A percentile compares a stretch with the other conserved stretches of the same genome.
Conservation (phyloP, 2,888 invertebrate genomes). For the Junonia oenone region DNA sequence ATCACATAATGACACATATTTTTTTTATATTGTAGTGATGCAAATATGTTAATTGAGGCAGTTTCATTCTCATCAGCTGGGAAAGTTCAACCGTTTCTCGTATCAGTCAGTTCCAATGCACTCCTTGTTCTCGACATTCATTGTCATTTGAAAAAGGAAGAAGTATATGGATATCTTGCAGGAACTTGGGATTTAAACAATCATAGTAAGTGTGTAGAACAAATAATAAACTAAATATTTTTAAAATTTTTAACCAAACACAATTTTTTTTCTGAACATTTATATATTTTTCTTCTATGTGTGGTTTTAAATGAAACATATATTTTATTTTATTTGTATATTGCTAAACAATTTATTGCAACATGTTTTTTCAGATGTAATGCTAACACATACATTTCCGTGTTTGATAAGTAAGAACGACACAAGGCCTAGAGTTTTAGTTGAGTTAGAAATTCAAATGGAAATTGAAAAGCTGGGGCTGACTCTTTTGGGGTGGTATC, state of each 20-base stretch:
- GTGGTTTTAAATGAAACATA: too few relatives aligned
- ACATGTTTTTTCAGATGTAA: slow-evolving; percentile 85
- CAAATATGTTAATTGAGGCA: slow-evolving; percentile 93
- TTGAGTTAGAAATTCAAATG: slow-evolving; percentile 90
- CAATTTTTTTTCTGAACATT: too few relatives aligned
- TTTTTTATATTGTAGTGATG: slow-evolving; percentile 82
- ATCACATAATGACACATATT: not conserved
- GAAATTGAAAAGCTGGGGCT: slow-evolving; percentile 90
- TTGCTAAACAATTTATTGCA: too few relatives aligned
- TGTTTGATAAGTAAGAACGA: slow-evolving; percentile 91
- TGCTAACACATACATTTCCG: slow-evolving; percentile 93
- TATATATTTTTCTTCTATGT: too few relatives aligned
- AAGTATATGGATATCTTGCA: slow-evolving; percentile 97
- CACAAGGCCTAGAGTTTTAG: slow-evolving; percentile 85
- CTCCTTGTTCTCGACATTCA: slow-evolving; percentile 94
- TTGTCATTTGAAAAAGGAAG: slow-evolving; percentile 94
- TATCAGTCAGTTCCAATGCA: slow-evolving; percentile 92
- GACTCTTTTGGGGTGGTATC: slow-evolving; percentile 95
- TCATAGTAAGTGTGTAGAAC: slow-evolving; percentile 87
- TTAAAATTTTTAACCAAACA: too few relatives aligned
- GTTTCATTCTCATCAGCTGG: slow-evolving; percentile 92
- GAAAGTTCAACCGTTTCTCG: slow-evolving; percentile 94
- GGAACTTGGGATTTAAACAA: slow-evolving; percentile 96
- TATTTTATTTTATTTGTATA: too few relatives aligned
- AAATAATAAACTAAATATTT: too few relatives aligned